A percentile compares a stretch with the other conserved stretches of the same genome.
These are phyloP conservation scores for Plagiodera versicolora DNA, from an alignment of 2,888 invertebrate genomes.

Conservation along the genomic window DNA sequence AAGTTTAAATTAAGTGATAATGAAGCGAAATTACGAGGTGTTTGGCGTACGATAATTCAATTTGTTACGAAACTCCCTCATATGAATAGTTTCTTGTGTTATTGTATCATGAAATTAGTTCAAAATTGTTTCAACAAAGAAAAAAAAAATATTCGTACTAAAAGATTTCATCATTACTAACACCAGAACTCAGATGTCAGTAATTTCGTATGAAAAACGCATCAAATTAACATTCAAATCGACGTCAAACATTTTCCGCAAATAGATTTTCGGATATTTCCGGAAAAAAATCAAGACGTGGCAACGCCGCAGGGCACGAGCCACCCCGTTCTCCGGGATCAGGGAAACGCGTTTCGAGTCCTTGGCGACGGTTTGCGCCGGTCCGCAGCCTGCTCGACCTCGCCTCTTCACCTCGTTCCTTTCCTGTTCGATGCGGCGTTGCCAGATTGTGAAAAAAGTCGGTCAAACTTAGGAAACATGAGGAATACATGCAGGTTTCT, in stretches of 20 bases:
- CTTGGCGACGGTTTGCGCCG: slow-evolving; percentile 21
- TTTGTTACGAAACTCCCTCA: no score
- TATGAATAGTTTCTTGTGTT: no score
- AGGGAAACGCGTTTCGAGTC: slow-evolving; percentile 13
- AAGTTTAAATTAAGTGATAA: neutral
- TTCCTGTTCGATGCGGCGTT: slow-evolving; percentile 19
- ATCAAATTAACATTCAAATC: no score
- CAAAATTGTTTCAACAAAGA: no score
- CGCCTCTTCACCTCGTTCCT: slow-evolving; percentile 44
- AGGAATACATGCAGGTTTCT: no score
- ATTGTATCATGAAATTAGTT: no score
- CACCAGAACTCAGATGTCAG: no score
- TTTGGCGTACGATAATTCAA: no score
- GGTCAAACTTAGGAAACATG: neutral
- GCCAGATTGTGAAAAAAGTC: slow-evolving; percentile 1
- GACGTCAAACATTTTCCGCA: neutral
- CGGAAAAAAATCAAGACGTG: neutral
- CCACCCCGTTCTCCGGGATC: slow-evolving; percentile 24
- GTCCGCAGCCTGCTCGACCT: slow-evolving; percentile 37
- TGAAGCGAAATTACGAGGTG: no score
- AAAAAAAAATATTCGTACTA: no score
- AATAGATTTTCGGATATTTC: neutral
- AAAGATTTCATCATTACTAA: no score
- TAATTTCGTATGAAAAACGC: no score
- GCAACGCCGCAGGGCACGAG: slow-evolving; percentile 12